Conservation (phyloP, 2,797 vertebrate species). For the Lagorchestes hirsutus region DNA sequence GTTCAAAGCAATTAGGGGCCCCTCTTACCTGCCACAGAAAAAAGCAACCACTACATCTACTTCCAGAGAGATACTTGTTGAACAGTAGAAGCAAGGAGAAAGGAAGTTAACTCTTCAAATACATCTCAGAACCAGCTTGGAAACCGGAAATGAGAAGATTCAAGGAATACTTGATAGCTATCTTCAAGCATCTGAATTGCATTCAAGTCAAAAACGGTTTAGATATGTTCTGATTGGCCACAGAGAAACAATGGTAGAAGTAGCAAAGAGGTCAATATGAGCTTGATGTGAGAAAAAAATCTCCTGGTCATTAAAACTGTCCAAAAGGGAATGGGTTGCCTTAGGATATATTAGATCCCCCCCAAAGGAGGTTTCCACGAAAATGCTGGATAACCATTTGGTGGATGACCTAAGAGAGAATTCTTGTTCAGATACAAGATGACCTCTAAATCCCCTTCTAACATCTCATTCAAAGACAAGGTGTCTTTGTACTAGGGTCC, state of each 20-base stretch:
- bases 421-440: neutral
- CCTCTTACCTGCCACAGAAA: neutral
- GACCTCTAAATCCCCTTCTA: neutral
- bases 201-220: neutral
- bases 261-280: neutral
- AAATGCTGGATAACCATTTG: neutral
- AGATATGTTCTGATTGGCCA: neutral
- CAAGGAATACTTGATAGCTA: neutral
- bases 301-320: neutral
- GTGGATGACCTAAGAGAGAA: neutral
- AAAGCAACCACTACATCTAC: neutral
- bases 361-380: neutral
- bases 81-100: neutral
- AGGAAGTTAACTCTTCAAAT: neutral
- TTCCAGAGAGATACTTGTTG: neutral
- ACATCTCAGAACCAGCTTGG: neutral
- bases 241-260: neutral
- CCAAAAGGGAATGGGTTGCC: neutral
- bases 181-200: neutral
- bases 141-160: neutral
- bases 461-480: neutral
- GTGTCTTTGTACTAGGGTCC: neutral
- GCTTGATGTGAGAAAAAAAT: neutral
- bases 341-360: neutral
- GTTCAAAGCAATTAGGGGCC: constrained; percentile 35